Conservation (phyloP, 2,888 invertebrate species). For the Drosophila putrida region DNA sequence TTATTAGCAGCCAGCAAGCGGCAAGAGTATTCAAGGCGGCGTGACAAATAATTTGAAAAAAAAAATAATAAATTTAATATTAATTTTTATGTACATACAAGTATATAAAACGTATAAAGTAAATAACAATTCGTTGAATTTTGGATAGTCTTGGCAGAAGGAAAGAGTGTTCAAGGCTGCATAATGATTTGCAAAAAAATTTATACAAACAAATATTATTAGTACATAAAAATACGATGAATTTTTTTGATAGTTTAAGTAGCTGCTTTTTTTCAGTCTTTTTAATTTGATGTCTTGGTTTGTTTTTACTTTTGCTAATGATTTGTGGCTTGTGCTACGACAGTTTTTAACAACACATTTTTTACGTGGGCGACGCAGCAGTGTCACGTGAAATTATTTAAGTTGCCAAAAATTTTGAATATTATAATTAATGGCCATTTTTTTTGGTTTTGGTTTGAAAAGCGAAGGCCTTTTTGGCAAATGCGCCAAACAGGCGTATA, state of each 20-base stretch:
- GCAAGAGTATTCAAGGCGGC: constrained; percentile 13
- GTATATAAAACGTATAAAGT: too few relatives aligned
- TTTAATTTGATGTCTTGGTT: constrained; percentile 5
- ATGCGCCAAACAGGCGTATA: constrained; percentile 18
- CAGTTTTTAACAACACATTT: constrained; percentile 20
- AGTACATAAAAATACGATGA: neutral
- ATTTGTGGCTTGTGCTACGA: constrained; percentile 32
- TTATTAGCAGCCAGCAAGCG: constrained; percentile 8
- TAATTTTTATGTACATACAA: too few relatives aligned
- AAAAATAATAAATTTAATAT: too few relatives aligned
- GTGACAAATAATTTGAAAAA: neutral
- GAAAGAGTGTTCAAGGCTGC: constrained; percentile 14
- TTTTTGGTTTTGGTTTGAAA: constrained; percentile 37
- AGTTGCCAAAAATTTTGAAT: constrained; percentile 61
- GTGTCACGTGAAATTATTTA: constrained; percentile 71
- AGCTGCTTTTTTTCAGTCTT: constrained; percentile 3
- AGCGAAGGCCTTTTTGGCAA: constrained; percentile 46
- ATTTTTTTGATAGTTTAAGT: constrained; percentile 33
- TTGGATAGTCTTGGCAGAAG: too few relatives aligned
- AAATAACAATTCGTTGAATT: too few relatives aligned
- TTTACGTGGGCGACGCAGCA: constrained; percentile 37
- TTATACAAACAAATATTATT: neutral
- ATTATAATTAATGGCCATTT: constrained; percentile 60
- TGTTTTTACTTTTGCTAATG: constrained; percentile 25
- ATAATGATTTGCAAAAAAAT: constrained; percentile 1